These are phyloP conservation scores for Drosophila anceps DNA, from an alignment of 2,888 invertebrate genomes.

Conservation along the genomic window DNA sequence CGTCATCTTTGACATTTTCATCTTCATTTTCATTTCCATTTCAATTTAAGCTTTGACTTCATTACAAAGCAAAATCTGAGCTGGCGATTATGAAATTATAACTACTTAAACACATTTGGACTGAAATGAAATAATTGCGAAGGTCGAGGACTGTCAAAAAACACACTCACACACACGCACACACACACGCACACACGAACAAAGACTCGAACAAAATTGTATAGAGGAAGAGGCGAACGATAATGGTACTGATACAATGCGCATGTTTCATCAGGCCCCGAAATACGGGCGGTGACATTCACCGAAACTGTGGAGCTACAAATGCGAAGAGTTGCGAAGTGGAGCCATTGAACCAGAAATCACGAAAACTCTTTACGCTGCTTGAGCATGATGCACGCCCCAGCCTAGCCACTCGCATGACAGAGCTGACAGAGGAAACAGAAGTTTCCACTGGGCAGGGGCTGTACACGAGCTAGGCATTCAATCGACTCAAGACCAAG, in stretches of 20 bases:
- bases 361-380: constrained; percentile 68
- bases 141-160: constrained; percentile 47
- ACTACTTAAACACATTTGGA: constrained; percentile 15
- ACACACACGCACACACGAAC: not conserved
- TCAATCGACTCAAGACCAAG: constrained; percentile 36
- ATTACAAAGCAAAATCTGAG: constrained; percentile 18
- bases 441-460: constrained; percentile 3
- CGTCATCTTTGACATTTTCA: constrained; percentile 63
- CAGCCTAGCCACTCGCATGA: constrained; percentile 8
- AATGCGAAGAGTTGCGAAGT: constrained; percentile 11
- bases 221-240: not conserved
- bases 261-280: constrained; percentile 37
- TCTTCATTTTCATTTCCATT: constrained; percentile 45
- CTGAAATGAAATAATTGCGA: constrained; percentile 41
- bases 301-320: constrained; percentile 1
- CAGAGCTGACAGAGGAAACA: not conserved
- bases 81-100: constrained; percentile 35
- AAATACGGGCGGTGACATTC: constrained; percentile 57
- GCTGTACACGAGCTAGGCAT: constrained; percentile 11
- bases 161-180: not conserved
- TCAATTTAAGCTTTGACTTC: constrained; percentile 18
- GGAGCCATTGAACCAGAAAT: constrained; percentile 74
- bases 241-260: constrained; percentile 3
- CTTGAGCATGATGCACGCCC: constrained; percentile 56
- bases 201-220: not conserved